Conservation (phyloP, 2,113 vertebrate genomes). For the Orycteropus afer region DNA sequence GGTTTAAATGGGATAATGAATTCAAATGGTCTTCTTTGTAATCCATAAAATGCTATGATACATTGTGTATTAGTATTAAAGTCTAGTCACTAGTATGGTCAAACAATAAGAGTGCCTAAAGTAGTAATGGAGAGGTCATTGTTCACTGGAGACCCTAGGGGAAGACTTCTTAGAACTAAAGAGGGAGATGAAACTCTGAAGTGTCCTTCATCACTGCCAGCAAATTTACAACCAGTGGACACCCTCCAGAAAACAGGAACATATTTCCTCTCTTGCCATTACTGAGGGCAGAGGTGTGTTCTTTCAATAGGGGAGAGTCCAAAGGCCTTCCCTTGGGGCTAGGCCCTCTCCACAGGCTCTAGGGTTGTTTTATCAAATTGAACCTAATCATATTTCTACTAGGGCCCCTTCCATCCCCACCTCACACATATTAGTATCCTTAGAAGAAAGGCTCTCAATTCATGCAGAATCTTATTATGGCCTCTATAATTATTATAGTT, state of each 20-base stretch:
- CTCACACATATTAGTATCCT: slow-evolving; percentile 39
- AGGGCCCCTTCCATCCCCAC: neutral
- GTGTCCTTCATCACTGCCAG: neutral
- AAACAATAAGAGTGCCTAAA: neutral
- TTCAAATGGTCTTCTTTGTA: neutral
- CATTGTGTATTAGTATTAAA: neutral
- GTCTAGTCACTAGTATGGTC: neutral
- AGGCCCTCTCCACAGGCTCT: neutral
- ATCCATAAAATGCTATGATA: neutral
- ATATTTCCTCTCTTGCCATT: neutral
- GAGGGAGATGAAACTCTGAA: neutral
- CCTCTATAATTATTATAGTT: slow-evolving; percentile 66
- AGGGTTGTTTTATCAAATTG: neutral
- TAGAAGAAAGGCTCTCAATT: slow-evolving; percentile 12
- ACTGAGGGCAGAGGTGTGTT: neutral
- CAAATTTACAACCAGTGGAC: neutral
- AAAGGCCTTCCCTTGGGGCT: neutral
- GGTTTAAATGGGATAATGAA: neutral
- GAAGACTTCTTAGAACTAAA: neutral
- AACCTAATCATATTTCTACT: neutral
- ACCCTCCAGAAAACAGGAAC: neutral
- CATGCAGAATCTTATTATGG: slow-evolving; percentile 55
- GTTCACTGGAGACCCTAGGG: neutral
- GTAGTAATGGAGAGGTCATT: accelerated
- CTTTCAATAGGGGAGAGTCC: neutral